A percentile compares a stretch with the other conserved stretches of the same genome.
Conservation (phyloP, 2,113 vertebrate genomes). For the Thryonomys swinderianus region DNA sequence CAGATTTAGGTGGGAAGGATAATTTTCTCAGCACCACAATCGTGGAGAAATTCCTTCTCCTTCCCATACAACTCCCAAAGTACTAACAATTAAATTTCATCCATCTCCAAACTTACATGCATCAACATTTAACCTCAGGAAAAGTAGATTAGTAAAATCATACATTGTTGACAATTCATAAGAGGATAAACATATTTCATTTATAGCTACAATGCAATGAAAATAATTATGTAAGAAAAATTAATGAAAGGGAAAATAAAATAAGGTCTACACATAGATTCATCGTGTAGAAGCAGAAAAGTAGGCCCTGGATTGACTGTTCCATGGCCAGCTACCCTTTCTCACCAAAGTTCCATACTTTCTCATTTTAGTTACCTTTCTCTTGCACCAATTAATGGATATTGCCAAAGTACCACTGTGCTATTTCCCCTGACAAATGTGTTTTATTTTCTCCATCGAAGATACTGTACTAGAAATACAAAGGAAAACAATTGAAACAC, state of each 20-base stretch:
- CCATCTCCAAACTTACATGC: neutral
- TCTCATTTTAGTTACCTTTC: neutral
- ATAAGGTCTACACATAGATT: neutral
- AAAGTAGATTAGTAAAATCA: neutral
- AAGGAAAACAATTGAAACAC: neutral
- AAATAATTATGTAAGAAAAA: constrained; percentile 36
- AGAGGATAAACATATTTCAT: neutral
- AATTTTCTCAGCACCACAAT: neutral
- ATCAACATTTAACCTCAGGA: neutral
- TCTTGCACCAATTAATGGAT: neutral
- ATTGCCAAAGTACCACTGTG: neutral
- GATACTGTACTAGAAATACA: neutral
- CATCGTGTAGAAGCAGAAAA: neutral
- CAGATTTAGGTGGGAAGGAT: neutral
- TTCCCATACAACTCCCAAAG: neutral
- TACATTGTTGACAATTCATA: neutral
- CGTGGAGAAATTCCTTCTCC: neutral
- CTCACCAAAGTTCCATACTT: neutral
- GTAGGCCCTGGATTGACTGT: neutral
- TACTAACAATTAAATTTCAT: neutral
- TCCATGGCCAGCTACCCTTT: neutral
- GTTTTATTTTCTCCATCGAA: neutral
- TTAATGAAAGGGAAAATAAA: neutral
- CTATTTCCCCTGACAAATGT: neutral
- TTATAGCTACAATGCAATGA: neutral